Conservation (phyloP, 2,888 invertebrate species). For the Hypolimnas misippus region DNA sequence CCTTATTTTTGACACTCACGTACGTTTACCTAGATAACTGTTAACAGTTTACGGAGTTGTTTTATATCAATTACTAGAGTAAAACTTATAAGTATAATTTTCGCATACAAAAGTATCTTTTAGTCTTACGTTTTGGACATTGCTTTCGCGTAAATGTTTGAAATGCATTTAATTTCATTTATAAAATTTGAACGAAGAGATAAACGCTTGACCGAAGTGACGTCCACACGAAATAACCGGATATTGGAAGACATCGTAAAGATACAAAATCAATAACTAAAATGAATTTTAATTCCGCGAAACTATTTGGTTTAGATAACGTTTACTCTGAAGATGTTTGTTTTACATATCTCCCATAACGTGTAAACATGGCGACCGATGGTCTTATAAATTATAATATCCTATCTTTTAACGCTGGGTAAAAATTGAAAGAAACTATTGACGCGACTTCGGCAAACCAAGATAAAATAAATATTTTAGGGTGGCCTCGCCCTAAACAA, state of each 20-base stretch:
- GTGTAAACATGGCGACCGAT: constrained; percentile 68
- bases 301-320: constrained; percentile 77
- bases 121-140: too few species aligned
- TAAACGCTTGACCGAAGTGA: constrained; percentile 14
- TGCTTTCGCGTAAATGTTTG: not conserved
- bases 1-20: too few species aligned
- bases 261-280: constrained; percentile 70
- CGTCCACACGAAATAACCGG: constrained; percentile 31
- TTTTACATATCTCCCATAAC: constrained; percentile 72
- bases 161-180: not conserved
- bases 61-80: too few species aligned
- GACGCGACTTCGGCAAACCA: constrained; percentile 82
- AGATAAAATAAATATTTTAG: constrained; percentile 84
- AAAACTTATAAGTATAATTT: too few species aligned
- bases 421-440: constrained; percentile 81
- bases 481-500: constrained; percentile 83
- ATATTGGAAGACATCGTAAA: constrained; percentile 50
- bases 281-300: constrained; percentile 71
- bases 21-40: too few species aligned
- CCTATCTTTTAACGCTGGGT: constrained; percentile 72
- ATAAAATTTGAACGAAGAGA: not conserved
- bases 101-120: too few species aligned
- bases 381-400: constrained; percentile 74
- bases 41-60: too few species aligned
- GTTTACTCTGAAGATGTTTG: constrained; percentile 71